Conservation (phyloP, 2,888 invertebrate genomes). For the Ectobius pallidus region DNA sequence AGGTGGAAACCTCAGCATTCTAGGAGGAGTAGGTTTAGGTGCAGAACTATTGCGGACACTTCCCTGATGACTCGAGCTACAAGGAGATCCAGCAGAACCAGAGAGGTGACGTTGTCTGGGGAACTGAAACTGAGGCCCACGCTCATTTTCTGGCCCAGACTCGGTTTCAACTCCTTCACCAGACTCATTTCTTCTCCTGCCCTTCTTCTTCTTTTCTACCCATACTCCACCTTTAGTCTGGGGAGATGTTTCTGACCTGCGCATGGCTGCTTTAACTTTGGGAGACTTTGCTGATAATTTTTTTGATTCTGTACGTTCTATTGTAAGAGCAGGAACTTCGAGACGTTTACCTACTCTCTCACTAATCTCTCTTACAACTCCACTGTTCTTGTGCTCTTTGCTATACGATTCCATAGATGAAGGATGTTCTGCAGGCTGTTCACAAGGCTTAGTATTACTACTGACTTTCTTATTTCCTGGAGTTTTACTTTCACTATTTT, state of each 20-base stretch:
- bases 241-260: conserved; percentile 6
- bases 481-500: conserved; percentile 9
- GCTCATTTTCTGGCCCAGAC: conserved; percentile 14
- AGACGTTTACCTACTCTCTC: conserved; percentile 51
- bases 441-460: conserved; percentile 37
- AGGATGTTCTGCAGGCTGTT: conserved; percentile 22
- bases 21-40: neutral
- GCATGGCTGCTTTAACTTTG: conserved; percentile 13
- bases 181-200: conserved; percentile 35
- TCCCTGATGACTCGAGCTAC: conserved; percentile 24
- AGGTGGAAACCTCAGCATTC: conserved; percentile 32
- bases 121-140: conserved; percentile 22
- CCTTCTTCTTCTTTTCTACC: conserved; percentile 34
- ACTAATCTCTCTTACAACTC: conserved; percentile 50
- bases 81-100: conserved; percentile 22
- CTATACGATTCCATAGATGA: neutral
- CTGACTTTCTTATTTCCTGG: conserved; percentile 20
- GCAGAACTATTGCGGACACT: conserved; percentile 21
- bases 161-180: conserved; percentile 26
- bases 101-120: conserved; percentile 18
- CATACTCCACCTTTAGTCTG: conserved; percentile 23
- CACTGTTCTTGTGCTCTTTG: conserved; percentile 33
- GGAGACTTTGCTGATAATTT: conserved; percentile 25
- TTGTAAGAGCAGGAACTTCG: conserved; percentile 42
- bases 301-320: conserved; percentile 31